Evolutionary conservation across 2,113 vertebrate genomes (phyloP).

Genomic region (Aphyosemion australe): DNA sequence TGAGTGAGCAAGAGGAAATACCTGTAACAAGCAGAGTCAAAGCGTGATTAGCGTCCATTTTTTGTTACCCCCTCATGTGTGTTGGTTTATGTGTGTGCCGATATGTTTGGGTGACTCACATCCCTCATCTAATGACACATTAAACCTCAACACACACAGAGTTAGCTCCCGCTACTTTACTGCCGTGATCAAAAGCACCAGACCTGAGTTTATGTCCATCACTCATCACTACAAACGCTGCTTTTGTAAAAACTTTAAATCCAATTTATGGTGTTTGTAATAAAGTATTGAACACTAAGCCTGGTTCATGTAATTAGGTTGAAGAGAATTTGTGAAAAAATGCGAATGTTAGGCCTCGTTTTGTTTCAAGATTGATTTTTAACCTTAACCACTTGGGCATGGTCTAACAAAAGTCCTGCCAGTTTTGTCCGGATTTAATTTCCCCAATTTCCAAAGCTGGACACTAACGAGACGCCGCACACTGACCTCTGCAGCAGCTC

Average conservation of each 20-base stretch:
- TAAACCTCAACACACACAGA: constrained; percentile 61
- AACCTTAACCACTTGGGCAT: constrained; percentile 48
- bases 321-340: constrained; percentile 26
- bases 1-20: constrained; percentile 73
- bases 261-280: constrained; percentile 56
- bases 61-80: constrained; percentile 41
- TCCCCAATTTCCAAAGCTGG: constrained; percentile 19
- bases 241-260: constrained; percentile 55
- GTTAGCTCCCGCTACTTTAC: constrained; percentile 70
- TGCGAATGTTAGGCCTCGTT: constrained; percentile 18
- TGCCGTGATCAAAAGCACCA: constrained; percentile 69
- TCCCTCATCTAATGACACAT: constrained; percentile 76
- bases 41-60: constrained; percentile 70
- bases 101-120: constrained; percentile 71
- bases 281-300: constrained; percentile 28
- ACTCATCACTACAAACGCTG: constrained; percentile 51
- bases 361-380: constrained; percentile 51
- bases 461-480: constrained; percentile 72
- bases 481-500: constrained; percentile 68
- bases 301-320: constrained; percentile 28
- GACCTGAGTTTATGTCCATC: constrained; percentile 65
- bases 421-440: constrained; percentile 42
- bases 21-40: constrained; percentile 74
- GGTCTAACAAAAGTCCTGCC: constrained; percentile 44
- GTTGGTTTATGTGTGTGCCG: constrained; percentile 59